Base-by-base conservation (phyloP, 2,888 invertebrate species). In the Tribolium freemani region DNA sequence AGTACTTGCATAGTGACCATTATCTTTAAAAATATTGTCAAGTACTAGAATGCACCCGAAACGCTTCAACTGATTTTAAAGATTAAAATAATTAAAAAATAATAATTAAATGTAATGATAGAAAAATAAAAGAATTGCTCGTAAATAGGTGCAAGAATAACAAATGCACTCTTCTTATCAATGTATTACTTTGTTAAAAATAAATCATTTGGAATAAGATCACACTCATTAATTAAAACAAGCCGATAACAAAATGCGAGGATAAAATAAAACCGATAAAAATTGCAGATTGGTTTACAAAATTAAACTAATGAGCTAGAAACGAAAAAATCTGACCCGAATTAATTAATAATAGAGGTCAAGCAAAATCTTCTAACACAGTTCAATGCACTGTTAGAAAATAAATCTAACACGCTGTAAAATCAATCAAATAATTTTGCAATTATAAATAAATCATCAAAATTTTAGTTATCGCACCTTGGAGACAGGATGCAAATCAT, bases 401-500 rank as follows among this genome's bases (percentile, higher is more conserved):
- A 26, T 26, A 26, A 21, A 21, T 21, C 3, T 21, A 3, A 21
- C n/a, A 21, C 21, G 21, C 21, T 21, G 26, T 26, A 5, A 26
- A 26, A 26, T 26, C 26, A 5, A 5, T 26, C 26, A 26, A 26
- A 26, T 26, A 26, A 26, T 26, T 26, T 26, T 26, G 26, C 26
- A 26, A 26, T 3, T 26, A 26, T 2, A 38, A 5, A 38, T 38
- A 38, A 38, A n/a, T 38, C 5, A 38, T 6, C 38, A 1, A 9
- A 38, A 38, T 6, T 38, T 38, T 38, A 38, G 31, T 31, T 31
- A 38, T 38, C 38, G 38, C 38, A 5, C 16, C 48, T 48, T 48
- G 16, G 48, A 48, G 48, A 48, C 48, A 48, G 16, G 10, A 48
- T 48, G 48, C 48, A 48, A n/a, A 38, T 38, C 48, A 48, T 48